Evolutionary conservation across 2,113 vertebrate genomes (phyloP), one percentile per base, ranked within the genome.

Genomic region (Ellobius talpinus): DNA sequence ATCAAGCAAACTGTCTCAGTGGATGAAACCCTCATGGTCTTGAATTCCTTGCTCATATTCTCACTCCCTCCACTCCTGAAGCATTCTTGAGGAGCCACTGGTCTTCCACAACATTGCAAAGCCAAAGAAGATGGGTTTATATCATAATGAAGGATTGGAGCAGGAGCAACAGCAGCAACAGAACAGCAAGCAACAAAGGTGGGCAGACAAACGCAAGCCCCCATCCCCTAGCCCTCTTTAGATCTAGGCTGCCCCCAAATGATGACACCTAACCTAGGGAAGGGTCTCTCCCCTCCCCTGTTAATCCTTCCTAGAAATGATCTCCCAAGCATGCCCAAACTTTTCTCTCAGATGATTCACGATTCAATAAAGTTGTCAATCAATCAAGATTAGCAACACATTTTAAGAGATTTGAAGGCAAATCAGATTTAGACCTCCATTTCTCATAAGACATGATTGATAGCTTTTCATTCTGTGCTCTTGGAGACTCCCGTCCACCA

Each of bases 171-270:
- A 81, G 52, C 29, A 81, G 52, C 19, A 39, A 16, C 52, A 16
- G 23, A 61, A 26, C 39, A 84, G 36, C 81, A 63, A 42, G 58
- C 39, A 26, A 13, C 58, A 63, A 63, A 42, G 58, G 24, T 9
- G n/a, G 55, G n/a, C 58, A 16, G 12, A 26, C 0, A 1, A 42
- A 84, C 17, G 7, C n/a, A 63, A 2, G 1, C 5, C n/a, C 1
- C 1, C 14, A 31, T 5, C 31, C 13, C 58, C 21, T 6, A 61
- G 52, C 61, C 36, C 26, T 42, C n/a, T 5, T 63, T 63, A 31
- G 31, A 63, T 45, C n/a, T 42, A n/a, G 7, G 13, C n/a, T 63
- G 36, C 36, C n/a, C n/a, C 29, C 79, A 63, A 42, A 63, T 42
- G 12, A 84, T 26, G 36, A 63, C 13, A 63, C 24, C 19, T 61